Evolutionary conservation across 2,888 invertebrate genomes (phyloP).

Genomic region (Pseudolycoriella hygida): DNA sequence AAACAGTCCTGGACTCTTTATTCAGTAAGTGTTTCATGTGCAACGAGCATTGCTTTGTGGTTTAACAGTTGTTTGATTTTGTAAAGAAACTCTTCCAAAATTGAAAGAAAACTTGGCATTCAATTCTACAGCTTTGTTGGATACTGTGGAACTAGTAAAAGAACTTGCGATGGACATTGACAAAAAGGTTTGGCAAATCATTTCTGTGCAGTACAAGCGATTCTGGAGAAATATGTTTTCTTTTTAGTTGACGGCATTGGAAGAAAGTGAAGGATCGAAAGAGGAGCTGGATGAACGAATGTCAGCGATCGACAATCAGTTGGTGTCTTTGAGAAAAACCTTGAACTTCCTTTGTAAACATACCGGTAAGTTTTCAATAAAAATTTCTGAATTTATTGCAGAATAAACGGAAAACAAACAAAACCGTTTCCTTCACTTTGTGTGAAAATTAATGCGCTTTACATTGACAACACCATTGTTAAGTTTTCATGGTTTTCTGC

Average conservation of each 20-base stretch:
- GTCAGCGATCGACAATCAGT: conserved; percentile 19
- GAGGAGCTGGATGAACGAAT: conserved; percentile 21
- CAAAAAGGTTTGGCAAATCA: background rate
- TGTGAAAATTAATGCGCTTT: too few relatives aligned
- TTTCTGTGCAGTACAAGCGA: too few relatives aligned
- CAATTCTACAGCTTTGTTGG: conserved; percentile 12
- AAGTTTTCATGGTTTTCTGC: too few relatives aligned
- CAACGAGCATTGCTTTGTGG: background rate
- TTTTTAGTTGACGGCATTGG: conserved; percentile 8
- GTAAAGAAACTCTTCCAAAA: conserved; percentile 9
- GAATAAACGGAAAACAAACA: too few relatives aligned
- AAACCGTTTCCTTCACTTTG: too few relatives aligned
- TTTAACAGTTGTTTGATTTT: background rate
- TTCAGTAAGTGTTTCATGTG: too few relatives aligned
- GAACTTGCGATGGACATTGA: conserved; percentile 15
- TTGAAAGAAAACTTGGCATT: conserved; percentile 6
- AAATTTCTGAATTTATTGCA: too few relatives aligned
- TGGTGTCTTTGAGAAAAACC: conserved; percentile 20
- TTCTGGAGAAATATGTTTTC: conserved; percentile 1
- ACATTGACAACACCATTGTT: too few relatives aligned
- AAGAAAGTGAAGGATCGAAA: conserved; percentile 22
- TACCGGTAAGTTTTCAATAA: conserved; percentile 24
- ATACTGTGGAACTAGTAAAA: conserved; percentile 23
- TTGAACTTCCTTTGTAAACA: conserved; percentile 20
- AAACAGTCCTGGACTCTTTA: too few relatives aligned